Conservation (phyloP, 1,140 invertebrate species). For the Sycophila sp. region DNA sequence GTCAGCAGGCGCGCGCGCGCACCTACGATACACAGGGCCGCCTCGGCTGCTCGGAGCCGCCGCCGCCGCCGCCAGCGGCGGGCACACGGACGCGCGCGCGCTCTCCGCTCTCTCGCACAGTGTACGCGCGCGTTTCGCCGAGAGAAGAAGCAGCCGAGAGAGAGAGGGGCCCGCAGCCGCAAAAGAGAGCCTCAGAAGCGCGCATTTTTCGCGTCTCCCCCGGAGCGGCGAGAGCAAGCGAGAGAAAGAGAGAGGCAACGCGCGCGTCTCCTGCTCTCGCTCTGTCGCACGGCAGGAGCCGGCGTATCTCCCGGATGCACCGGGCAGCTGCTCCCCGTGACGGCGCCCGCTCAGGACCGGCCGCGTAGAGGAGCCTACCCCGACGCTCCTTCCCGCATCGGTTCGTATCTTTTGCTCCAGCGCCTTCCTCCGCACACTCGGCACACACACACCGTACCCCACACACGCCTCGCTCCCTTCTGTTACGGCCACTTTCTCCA, state of each 20-base stretch:
- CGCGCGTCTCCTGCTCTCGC: conserved; percentile 1
- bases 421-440: conserved; percentile 32
- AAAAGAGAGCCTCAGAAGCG: too few species aligned
- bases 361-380: neutral
- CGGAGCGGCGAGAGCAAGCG: neutral
- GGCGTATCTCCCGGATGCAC: neutral
- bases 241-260: conserved; percentile 6
- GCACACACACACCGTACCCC: conserved; percentile 8
- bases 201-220: too few species aligned
- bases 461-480: neutral
- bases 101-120: too few species aligned
- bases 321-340: neutral
- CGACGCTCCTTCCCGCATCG: conserved; percentile 13
- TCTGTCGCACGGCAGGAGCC: neutral
- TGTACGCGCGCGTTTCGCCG: too few species aligned
- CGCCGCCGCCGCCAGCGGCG: too few species aligned
- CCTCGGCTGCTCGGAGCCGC: too few species aligned
- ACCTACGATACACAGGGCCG: too few species aligned
- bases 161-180: too few species aligned
- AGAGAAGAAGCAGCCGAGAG: too few species aligned
- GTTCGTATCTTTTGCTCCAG: conserved; percentile 1
- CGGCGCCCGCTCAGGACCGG: too few species aligned
- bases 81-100: too few species aligned
- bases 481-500: neutral
- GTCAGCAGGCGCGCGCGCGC: too few species aligned